Conservation (phyloP, 2,888 invertebrate species). For the Melolontha melolontha region DNA sequence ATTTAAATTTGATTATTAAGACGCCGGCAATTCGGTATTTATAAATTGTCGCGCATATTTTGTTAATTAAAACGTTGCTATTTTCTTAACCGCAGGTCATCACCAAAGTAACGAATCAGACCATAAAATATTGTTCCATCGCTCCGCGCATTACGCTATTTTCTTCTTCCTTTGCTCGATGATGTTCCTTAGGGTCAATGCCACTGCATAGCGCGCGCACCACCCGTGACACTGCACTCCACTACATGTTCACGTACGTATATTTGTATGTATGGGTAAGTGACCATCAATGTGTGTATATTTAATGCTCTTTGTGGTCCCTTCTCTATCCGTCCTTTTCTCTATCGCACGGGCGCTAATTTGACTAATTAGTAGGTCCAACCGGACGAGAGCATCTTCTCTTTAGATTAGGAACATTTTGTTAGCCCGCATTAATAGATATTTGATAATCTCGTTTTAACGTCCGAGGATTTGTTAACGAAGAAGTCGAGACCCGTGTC, state of each 20-base stretch:
- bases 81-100: too few species aligned
- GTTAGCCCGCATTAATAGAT: too few species aligned
- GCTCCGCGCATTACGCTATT: too few species aligned
- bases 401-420: conserved; percentile 14
- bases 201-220: conserved; percentile 39
- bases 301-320: too few species aligned
- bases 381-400: conserved; percentile 27
- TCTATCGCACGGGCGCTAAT: conserved; percentile 25
- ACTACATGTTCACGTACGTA: background rate
- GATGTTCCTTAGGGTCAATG: conserved; percentile 36
- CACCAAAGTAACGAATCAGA: too few species aligned
- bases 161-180: conserved; percentile 23
- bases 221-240: conserved; percentile 39
- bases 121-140: too few species aligned
- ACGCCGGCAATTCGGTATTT: too few species aligned
- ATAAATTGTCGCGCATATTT: too few species aligned
- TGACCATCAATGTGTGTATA: background rate
- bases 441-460: too few species aligned
- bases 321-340: background rate
- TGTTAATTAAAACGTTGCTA: too few species aligned
- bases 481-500: background rate
- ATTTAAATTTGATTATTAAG: too few species aligned
- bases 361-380: conserved; percentile 37
- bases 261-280: background rate
- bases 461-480: background rate